Evolutionary conservation across 2,113 vertebrate genomes (phyloP).

Genomic region (Orientallactaga bullata): DNA sequence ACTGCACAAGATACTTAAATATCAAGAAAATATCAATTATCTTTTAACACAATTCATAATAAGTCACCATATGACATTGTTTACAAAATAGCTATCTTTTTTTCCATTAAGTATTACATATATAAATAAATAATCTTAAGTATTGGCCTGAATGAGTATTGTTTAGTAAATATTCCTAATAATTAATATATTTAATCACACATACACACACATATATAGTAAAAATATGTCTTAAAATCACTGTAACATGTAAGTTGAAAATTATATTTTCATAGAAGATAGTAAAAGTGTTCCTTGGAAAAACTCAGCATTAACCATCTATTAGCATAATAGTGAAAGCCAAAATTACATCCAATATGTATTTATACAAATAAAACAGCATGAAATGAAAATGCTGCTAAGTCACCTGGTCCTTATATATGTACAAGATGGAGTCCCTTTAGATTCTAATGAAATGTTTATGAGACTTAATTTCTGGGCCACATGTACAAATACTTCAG

Average conservation of each 20-base stretch:
- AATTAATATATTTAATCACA: neutral
- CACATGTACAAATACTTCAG: neutral
- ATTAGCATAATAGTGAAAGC: neutral
- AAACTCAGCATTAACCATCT: neutral
- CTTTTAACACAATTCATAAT: neutral
- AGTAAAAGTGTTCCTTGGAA: neutral
- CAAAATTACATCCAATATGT: neutral
- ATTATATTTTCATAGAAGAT: neutral
- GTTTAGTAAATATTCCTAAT: neutral
- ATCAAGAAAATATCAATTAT: neutral
- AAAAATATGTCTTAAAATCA: neutral
- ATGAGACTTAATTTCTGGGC: constrained; percentile 28
- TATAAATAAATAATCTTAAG: neutral
- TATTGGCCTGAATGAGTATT: neutral
- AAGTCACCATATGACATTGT: neutral
- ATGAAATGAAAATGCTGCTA: neutral
- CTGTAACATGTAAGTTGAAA: neutral
- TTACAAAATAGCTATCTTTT: neutral
- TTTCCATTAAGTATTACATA: neutral
- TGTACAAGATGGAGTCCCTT: neutral
- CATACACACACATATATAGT: neutral
- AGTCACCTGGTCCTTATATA: constrained; percentile 43
- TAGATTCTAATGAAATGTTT: constrained; percentile 46
- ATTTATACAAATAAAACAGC: constrained; percentile 36
- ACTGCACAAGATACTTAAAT: neutral